Evolutionary conservation across 2,888 invertebrate species (phyloP).

Genomic region (Rhamnusium bicolor): DNA sequence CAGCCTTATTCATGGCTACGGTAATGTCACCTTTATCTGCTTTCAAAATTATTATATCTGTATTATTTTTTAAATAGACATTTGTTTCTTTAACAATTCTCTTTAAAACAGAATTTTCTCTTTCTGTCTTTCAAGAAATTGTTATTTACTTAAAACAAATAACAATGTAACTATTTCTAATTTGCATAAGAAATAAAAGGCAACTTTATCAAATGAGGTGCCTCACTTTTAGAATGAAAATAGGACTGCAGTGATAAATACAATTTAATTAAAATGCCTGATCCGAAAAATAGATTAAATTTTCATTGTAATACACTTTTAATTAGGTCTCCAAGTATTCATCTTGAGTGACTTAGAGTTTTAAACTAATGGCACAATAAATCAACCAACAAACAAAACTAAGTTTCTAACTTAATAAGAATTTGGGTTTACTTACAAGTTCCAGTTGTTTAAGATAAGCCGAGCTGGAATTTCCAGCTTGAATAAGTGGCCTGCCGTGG

Average conservation of each 20-base stretch:
- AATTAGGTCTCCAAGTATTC: slow-evolving; percentile 22
- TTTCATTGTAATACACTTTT: slow-evolving; percentile 22
- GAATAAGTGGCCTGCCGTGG: slow-evolving; percentile 89
- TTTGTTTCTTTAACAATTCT: too few species aligned
- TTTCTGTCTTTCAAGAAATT: too few species aligned
- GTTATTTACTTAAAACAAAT: too few species aligned
- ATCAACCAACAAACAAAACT: slow-evolving; percentile 22
- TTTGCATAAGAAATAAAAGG: not conserved
- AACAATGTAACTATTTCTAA: too few species aligned
- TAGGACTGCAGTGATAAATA: slow-evolving; percentile 6
- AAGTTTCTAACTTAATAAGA: slow-evolving; percentile 25
- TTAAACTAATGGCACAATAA: slow-evolving; percentile 27
- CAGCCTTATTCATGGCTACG: too few species aligned
- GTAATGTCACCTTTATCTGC: too few species aligned
- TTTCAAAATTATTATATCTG: too few species aligned
- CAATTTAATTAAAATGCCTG: slow-evolving; percentile 8
- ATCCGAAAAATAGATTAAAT: slow-evolving; percentile 21
- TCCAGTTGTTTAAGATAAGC: slow-evolving; percentile 93
- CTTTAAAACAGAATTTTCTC: too few species aligned
- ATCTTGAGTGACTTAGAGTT: slow-evolving; percentile 16
- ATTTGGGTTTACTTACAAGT: slow-evolving; percentile 77
- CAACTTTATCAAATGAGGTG: not conserved
- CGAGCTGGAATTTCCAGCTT: slow-evolving; percentile 91
- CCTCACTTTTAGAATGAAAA: not conserved
- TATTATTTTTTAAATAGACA: too few species aligned